These are phyloP conservation scores for Pholis gunnellus DNA, from an alignment of 2,113 vertebrate species.

Conservation along the genomic window DNA sequence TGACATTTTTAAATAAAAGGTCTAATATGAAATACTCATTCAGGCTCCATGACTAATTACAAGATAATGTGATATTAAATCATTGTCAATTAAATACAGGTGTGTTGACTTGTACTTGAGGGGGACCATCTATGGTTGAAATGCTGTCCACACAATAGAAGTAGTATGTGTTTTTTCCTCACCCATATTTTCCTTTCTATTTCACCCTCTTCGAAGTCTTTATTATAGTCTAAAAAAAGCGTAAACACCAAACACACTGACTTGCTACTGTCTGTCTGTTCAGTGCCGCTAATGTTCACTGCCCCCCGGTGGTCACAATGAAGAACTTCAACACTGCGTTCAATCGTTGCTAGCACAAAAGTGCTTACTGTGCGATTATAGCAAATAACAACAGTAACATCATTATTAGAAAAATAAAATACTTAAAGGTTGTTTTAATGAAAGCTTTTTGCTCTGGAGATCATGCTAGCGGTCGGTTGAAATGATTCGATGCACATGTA, in stretches of 20 bases:
- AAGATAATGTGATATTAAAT: background rate
- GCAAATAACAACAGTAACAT: background rate
- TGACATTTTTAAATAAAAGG: background rate
- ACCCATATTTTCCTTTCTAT: background rate
- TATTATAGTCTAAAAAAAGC: background rate
- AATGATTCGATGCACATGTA: too few species aligned
- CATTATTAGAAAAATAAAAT: background rate
- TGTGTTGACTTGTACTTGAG: background rate
- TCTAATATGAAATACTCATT: background rate
- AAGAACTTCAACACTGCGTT: background rate
- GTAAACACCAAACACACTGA: too few species aligned
- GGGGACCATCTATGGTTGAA: background rate
- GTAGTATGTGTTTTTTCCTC: background rate
- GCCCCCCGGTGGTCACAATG: background rate
- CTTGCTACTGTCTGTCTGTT: background rate
- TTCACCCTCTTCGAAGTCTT: fast-evolving
- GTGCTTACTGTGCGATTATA: background rate
- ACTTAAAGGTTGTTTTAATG: too few species aligned
- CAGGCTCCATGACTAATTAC: background rate
- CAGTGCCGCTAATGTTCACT: background rate
- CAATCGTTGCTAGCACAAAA: background rate
- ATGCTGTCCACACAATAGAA: background rate
- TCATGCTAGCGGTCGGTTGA: too few species aligned
- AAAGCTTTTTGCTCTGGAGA: too few species aligned
- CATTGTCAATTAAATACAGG: background rate